A percentile compares a stretch with the other conserved stretches of the same genome.
These are phyloP conservation scores for Hyperoplus immaculatus DNA, from an alignment of 2,797 vertebrate species.

Conservation along the genomic window DNA sequence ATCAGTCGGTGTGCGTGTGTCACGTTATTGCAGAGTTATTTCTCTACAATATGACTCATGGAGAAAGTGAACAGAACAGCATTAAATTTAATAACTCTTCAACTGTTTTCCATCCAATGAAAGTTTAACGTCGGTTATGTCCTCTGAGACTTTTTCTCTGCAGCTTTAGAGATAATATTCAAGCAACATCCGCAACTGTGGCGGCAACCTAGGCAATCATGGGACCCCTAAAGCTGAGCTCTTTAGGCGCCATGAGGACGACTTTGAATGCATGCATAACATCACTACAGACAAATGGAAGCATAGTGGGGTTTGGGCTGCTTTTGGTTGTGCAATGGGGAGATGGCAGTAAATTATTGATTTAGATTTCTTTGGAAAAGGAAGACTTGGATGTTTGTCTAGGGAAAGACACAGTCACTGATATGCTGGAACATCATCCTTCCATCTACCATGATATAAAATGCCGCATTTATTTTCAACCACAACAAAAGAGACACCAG, in stretches of 20 bases:
- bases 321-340: slow-evolving; percentile 19
- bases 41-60: slow-evolving; percentile 50
- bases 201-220: slow-evolving; percentile 22
- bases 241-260: neutral
- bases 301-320: slow-evolving; percentile 25
- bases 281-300: slow-evolving; percentile 28
- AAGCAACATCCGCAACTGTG: slow-evolving; percentile 9
- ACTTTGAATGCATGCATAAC: slow-evolving; percentile 5
- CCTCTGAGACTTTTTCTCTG: slow-evolving; percentile 42
- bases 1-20: slow-evolving; percentile 40
- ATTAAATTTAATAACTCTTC: slow-evolving; percentile 58
- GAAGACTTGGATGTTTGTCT: slow-evolving; percentile 39
- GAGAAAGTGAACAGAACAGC: slow-evolving; percentile 42
- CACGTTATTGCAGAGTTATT: slow-evolving; percentile 48
- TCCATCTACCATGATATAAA: neutral
- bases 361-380: slow-evolving; percentile 60
- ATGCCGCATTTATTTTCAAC: neutral
- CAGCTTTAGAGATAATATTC: slow-evolving; percentile 44
- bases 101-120: slow-evolving; percentile 45
- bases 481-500: neutral
- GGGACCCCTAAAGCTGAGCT: slow-evolving; percentile 19
- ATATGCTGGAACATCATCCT: neutral
- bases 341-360: slow-evolving; percentile 37
- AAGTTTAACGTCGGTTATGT: slow-evolving; percentile 52
- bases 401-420: slow-evolving; percentile 26